phyloP scores from a whole-genome alignment of 2,888 invertebrate genomes.

The Andrena hattorfiana region DNA sequence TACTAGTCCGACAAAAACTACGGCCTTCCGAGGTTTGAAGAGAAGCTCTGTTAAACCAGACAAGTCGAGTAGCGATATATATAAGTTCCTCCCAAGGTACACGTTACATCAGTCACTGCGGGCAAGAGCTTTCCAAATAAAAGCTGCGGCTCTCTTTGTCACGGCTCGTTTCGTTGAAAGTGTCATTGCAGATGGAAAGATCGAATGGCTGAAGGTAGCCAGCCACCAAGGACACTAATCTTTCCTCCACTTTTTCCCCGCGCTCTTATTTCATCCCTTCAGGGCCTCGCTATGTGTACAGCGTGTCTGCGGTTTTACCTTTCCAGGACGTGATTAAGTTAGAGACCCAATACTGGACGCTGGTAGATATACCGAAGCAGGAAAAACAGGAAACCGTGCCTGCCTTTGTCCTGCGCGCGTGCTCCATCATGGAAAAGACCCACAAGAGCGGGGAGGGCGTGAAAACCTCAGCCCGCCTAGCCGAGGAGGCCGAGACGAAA shows the following conservation, averaged over 20 bases:
- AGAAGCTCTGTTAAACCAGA: neutral
- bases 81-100: neutral
- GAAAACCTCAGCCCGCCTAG: constrained; percentile 93
- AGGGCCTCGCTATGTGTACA: neutral
- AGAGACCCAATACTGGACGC: constrained; percentile 97
- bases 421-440: constrained; percentile 96
- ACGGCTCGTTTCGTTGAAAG: constrained; percentile 15
- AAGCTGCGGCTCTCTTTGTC: neutral
- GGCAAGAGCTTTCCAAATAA: constrained; percentile 10
- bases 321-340: constrained; percentile 94
- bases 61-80: neutral
- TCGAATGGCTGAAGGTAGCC: constrained; percentile 8
- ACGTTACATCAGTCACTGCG: neutral
- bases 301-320: constrained; percentile 39
- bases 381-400: constrained; percentile 97
- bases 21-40: neutral
- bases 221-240: constrained; percentile 10
- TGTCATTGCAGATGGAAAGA: constrained; percentile 31
- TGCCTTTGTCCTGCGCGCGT: constrained; percentile 95
- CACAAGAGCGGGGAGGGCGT: constrained; percentile 96
- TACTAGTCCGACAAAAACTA: too few species aligned
- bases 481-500: constrained; percentile 94
- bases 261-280: neutral
- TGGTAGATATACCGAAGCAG: constrained; percentile 96
- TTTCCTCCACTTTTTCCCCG: neutral